Conservation (phyloP, 2,797 vertebrate genomes). For the Argya squamiceps region DNA sequence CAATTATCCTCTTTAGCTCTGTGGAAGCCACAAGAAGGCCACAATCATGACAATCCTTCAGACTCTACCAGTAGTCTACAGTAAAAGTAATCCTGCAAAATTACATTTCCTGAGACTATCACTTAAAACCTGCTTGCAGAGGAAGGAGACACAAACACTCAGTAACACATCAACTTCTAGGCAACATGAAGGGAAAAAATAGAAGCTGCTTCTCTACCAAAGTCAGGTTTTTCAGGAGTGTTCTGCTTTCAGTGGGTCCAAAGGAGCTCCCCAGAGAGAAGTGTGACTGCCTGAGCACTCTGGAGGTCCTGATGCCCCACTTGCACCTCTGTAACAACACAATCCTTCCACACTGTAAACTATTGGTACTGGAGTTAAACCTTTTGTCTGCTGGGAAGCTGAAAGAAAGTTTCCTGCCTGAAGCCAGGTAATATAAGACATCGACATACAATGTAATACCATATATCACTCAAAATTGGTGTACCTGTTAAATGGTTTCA, state of each 20-base stretch:
- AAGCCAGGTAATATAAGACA: neutral
- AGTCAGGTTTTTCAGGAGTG: neutral
- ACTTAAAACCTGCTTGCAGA: neutral
- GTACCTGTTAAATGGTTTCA: neutral
- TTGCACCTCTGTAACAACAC: neutral
- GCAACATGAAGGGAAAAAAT: neutral
- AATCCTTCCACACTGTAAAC: neutral
- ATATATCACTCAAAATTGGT: neutral
- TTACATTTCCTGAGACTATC: neutral
- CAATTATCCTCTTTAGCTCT: neutral
- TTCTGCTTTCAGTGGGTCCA: neutral
- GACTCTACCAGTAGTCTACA: neutral
- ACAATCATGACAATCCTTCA: neutral
- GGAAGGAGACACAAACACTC: neutral
- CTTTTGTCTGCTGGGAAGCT: neutral
- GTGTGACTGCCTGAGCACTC: neutral
- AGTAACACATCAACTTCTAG: neutral
- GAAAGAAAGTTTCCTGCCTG: neutral
- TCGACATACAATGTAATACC: fast-evolving
- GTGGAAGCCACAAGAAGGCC: neutral
- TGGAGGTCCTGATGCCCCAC: neutral
- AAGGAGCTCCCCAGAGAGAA: neutral
- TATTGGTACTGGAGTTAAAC: neutral
- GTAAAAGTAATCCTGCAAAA: neutral
- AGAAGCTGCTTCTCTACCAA: neutral